Evolutionary conservation across 64 coral and sea anemone genomes (phyloP).

Genomic region (Exaiptasia diaphana): DNA sequence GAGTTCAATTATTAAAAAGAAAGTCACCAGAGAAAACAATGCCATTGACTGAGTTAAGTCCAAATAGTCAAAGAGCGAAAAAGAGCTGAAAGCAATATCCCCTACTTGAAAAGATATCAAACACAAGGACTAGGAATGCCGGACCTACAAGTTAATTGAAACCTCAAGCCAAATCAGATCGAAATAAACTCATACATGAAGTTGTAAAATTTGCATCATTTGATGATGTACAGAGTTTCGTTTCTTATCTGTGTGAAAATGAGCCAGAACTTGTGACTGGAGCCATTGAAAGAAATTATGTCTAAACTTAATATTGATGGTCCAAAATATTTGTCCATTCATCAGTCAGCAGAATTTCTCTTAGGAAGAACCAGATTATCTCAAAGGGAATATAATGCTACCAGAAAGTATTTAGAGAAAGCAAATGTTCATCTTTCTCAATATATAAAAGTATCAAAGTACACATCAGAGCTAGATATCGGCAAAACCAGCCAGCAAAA

Average conservation of each 20-base stretch:
- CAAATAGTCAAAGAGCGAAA: neutral
- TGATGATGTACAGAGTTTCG: neutral
- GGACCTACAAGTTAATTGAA: neutral
- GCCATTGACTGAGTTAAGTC: neutral
- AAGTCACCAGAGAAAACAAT: neutral
- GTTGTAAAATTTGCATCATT: neutral
- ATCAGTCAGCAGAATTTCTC: conserved; percentile 17
- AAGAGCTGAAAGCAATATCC: neutral
- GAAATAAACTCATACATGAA: conserved; percentile 2
- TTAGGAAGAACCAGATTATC: neutral
- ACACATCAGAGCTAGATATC: conserved; percentile 5
- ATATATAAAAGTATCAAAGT: neutral
- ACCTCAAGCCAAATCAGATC: neutral
- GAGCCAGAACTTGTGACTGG: neutral
- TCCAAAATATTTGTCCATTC: neutral
- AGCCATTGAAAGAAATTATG: too few relatives aligned
- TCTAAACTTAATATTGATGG: neutral
- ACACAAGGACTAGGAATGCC: neutral
- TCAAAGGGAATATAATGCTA: conserved; percentile 15
- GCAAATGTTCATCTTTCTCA: conserved; percentile 1
- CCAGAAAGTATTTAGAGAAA: neutral
- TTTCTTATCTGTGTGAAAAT: neutral
- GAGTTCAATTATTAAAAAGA: neutral
- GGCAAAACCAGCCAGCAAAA: neutral
- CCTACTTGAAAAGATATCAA: neutral